These are phyloP conservation scores for Drosophila arizonae DNA, from an alignment of 1,140 invertebrate genomes.

Conservation along the genomic window DNA sequence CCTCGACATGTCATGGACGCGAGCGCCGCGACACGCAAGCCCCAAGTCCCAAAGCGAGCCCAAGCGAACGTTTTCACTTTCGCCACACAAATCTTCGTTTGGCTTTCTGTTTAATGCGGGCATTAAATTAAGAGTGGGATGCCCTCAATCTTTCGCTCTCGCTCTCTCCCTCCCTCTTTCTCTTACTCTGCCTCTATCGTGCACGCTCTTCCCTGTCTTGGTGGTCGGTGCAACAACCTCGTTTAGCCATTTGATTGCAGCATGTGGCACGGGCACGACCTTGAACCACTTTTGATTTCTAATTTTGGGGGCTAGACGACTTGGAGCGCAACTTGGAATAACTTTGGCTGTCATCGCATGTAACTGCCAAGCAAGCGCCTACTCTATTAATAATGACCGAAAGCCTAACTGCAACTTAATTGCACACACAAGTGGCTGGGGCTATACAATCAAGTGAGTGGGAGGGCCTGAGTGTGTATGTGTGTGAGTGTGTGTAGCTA, in stretches of 20 bases:
- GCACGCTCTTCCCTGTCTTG: too few relatives aligned
- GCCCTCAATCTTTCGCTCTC: too few relatives aligned
- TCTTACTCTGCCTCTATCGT: too few relatives aligned
- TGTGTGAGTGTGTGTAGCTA: conserved; percentile 19
- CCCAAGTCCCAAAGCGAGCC: conserved; percentile 16
- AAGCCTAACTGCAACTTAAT: conserved; percentile 65
- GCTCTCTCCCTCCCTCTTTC: too few relatives aligned
- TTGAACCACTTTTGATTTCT: conserved; percentile 78
- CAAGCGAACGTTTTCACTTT: conserved; percentile 48
- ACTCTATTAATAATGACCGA: conserved; percentile 59
- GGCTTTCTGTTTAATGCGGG: conserved; percentile 43
- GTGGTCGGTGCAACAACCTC: conserved; percentile 71
- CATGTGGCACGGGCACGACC: conserved; percentile 46
- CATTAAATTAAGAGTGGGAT: conserved; percentile 42
- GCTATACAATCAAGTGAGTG: background rate
- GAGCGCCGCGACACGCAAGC: conserved; percentile 65
- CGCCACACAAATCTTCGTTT: conserved; percentile 40
- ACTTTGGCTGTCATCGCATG: conserved; percentile 29
- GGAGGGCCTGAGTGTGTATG: background rate
- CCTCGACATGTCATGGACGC: conserved; percentile 73
- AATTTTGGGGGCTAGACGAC: conserved; percentile 39
- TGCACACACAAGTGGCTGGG: conserved; percentile 36
- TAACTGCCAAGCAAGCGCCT: background rate
- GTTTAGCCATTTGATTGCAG: conserved; percentile 50
- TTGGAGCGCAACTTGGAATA: conserved; percentile 29